These are phyloP conservation scores for Drosophila nasuta DNA, from an alignment of 1,140 invertebrate genomes.

Conservation along the genomic window DNA sequence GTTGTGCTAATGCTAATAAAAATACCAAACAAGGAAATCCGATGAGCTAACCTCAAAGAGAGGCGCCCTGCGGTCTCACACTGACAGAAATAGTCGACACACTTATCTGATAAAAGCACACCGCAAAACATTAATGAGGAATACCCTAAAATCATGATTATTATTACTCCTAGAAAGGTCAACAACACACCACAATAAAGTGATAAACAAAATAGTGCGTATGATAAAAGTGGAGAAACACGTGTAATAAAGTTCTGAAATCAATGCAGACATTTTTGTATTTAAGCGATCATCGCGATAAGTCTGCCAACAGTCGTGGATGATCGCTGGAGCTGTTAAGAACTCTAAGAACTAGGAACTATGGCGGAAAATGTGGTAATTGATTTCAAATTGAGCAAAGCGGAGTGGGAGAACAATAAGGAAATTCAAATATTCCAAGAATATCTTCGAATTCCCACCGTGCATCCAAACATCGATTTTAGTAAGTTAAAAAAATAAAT, in stretches of 20 bases:
- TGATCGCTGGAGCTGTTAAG: background rate
- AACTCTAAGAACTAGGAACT: background rate
- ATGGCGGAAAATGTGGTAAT: background rate
- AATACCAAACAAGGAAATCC: background rate
- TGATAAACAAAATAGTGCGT: conserved; percentile 4
- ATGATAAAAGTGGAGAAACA: conserved; percentile 10
- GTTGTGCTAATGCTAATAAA: background rate
- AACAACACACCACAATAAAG: background rate
- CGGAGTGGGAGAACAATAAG: conserved; percentile 86
- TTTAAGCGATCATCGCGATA: conserved; percentile 9
- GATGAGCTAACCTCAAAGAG: background rate
- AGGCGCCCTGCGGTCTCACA: background rate
- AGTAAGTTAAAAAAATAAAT: conserved; percentile 85
- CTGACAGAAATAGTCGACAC: background rate
- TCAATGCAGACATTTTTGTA: background rate
- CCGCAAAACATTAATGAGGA: background rate
- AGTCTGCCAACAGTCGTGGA: background rate
- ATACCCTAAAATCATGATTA: background rate
- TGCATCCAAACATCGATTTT: conserved; percentile 93
- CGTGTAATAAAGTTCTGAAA: background rate
- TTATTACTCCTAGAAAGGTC: background rate
- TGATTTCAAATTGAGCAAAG: conserved; percentile 26
- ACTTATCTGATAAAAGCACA: background rate
- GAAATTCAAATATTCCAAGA: conserved; percentile 92
- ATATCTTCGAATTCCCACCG: conserved; percentile 92